Conservation (phyloP, 2,888 invertebrate genomes). For the Heliothis peltigera region DNA sequence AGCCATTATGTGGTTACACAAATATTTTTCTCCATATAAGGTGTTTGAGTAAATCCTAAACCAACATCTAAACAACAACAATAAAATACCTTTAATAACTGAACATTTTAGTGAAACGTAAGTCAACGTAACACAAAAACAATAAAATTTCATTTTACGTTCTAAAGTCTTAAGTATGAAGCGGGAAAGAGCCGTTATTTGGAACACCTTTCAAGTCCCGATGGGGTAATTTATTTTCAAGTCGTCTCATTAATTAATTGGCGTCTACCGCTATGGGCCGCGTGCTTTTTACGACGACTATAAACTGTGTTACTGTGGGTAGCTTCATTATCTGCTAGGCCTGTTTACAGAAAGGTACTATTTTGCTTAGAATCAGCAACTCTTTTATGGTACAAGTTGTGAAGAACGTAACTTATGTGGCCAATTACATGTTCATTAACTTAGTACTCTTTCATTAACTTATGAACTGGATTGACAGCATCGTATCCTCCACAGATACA, state of each 20-base stretch:
- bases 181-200: slow-evolving; percentile 70
- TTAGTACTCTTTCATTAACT: too few relatives aligned
- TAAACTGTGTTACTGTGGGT: slow-evolving; percentile 78
- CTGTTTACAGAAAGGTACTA: slow-evolving; percentile 58
- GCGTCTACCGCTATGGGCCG: slow-evolving; percentile 77
- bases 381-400: neutral
- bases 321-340: slow-evolving; percentile 71
- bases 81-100: slow-evolving; percentile 43
- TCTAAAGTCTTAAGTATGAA: slow-evolving; percentile 69
- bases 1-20: slow-evolving; percentile 1
- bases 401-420: neutral
- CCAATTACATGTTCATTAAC: too few relatives aligned
- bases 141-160: slow-evolving; percentile 75
- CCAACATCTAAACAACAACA: slow-evolving; percentile 11
- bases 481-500: too few relatives aligned
- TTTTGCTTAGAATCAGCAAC: slow-evolving; percentile 35
- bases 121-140: slow-evolving; percentile 65
- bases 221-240: slow-evolving; percentile 82
- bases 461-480: too few relatives aligned
- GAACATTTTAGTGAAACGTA: slow-evolving; percentile 53
- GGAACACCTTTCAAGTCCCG: slow-evolving; percentile 75
- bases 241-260: slow-evolving; percentile 87
- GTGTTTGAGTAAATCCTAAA: slow-evolving; percentile 17
- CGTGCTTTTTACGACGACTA: slow-evolving; percentile 82
- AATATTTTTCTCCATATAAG: neutral